phyloP scores from a whole-genome alignment of 1,140 invertebrate genomes.

The Drosophila kikkawai region DNA sequence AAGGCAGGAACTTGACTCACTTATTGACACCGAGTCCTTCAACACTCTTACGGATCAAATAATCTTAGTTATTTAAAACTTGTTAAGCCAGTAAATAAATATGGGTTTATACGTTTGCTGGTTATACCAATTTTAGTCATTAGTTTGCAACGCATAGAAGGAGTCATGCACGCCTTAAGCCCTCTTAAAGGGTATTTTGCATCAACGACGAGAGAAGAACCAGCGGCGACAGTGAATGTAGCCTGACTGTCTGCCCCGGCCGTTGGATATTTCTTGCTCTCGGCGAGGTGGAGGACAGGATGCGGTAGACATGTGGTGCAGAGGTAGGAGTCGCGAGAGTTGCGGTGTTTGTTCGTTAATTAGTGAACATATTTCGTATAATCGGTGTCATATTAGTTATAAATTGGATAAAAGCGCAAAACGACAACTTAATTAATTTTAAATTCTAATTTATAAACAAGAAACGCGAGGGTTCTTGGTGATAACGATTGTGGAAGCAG shows the following conservation, averaged over 20 bases:
- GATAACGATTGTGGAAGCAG: constrained; percentile 69
- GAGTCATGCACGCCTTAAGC: neutral
- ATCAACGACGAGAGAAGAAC: neutral
- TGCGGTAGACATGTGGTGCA: neutral
- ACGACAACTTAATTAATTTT: constrained; percentile 85
- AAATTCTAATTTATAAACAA: constrained; percentile 84
- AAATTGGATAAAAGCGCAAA: constrained; percentile 85
- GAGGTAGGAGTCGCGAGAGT: constrained; percentile 22
- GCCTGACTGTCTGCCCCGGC: constrained; percentile 71
- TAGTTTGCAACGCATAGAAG: neutral
- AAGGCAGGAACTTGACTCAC: neutral
- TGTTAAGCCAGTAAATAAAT: too few species aligned
- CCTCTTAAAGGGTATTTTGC: constrained; percentile 14
- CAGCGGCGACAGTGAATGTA: constrained; percentile 42
- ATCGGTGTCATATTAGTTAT: constrained; percentile 85
- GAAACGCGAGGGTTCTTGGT: constrained; percentile 40
- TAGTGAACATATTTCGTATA: constrained; percentile 85
- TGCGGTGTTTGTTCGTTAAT: constrained; percentile 84
- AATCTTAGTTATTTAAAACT: neutral
- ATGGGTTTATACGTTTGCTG: too few species aligned
- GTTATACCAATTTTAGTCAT: neutral
- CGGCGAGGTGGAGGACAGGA: constrained; percentile 18
- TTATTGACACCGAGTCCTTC: neutral
- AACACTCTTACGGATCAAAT: neutral
- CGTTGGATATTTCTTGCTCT: constrained; percentile 46